Evolutionary conservation across 2,888 invertebrate genomes (phyloP).

Genomic region (Protodeltote pygarga): DNA sequence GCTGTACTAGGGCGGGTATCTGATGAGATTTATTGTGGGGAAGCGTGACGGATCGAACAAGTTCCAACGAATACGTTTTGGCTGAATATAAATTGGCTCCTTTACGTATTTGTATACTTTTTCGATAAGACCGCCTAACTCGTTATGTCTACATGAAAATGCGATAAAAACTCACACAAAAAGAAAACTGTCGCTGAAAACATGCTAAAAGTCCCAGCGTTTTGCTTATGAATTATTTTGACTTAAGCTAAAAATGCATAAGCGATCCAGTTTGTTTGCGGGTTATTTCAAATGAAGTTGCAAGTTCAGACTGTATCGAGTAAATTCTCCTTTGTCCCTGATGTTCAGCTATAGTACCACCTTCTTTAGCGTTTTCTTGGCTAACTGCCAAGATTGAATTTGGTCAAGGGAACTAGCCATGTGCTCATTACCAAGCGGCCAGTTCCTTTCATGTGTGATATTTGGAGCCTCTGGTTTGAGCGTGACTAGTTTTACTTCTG

Average conservation of each 20-base stretch:
- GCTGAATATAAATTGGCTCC: conserved; percentile 74
- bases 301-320: conserved; percentile 21
- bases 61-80: conserved; percentile 67
- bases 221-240: conserved; percentile 48
- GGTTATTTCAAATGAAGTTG: conserved; percentile 25
- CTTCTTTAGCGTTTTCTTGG: conserved; percentile 42
- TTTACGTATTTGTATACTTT: conserved; percentile 57
- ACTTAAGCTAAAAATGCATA: conserved; percentile 30
- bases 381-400: conserved; percentile 19
- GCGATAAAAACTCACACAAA: conserved; percentile 38
- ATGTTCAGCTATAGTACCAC: conserved; percentile 17
- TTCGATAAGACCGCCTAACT: conserved; percentile 47
- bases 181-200: conserved; percentile 33
- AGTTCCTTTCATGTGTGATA: conserved; percentile 43
- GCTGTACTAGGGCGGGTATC: conserved; percentile 76
- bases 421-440: conserved; percentile 37
- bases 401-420: conserved; percentile 40
- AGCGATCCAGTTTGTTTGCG: conserved; percentile 31
- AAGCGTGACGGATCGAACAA: conserved; percentile 82
- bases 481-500: conserved; percentile 19
- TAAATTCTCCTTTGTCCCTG: conserved; percentile 22
- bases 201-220: conserved; percentile 13
- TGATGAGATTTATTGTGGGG: conserved; percentile 76
- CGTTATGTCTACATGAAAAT: conserved; percentile 46
- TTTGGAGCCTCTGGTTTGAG: conserved; percentile 11